phyloP scores from a whole-genome alignment of 2,888 invertebrate species.

The Hofmannophila pseudospretella region DNA sequence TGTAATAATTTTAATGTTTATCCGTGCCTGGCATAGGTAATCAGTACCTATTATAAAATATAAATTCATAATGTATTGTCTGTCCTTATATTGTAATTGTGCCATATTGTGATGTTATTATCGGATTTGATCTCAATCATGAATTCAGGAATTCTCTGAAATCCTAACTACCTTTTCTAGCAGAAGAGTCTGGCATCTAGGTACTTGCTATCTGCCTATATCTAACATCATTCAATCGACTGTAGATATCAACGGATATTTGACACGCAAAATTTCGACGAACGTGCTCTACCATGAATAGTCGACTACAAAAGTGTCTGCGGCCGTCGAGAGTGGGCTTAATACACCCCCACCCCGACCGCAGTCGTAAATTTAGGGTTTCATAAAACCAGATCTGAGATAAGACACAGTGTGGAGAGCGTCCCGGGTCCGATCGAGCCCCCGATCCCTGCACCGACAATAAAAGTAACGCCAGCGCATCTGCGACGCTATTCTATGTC shows the following conservation, averaged over 20 bases:
- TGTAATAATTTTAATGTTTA: no score
- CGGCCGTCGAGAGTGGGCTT: constrained; percentile 68
- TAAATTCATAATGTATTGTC: no score
- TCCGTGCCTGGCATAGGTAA: no score
- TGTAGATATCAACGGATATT: constrained; percentile 52
- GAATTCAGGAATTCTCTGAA: no score
- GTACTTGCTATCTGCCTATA: no score
- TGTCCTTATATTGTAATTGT: no score
- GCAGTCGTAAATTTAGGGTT: constrained; percentile 78
- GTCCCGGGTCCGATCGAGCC: constrained; percentile 74
- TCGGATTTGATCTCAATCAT: no score
- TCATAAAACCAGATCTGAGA: constrained; percentile 78
- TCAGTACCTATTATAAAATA: no score
- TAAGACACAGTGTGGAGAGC: constrained; percentile 75
- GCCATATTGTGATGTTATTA: no score
- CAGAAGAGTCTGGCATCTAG: no score
- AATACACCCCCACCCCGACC: constrained; percentile 67
- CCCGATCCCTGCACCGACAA: constrained; percentile 61
- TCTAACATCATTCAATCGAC: constrained; percentile 52
- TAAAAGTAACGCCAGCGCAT: constrained; percentile 72
- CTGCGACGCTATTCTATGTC: constrained; percentile 63
- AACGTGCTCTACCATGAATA: constrained; percentile 72
- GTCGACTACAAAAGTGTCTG: constrained; percentile 73
- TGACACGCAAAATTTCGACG: constrained; percentile 69
- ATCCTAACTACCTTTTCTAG: no score